These are phyloP conservation scores for Loris lydekkerianus DNA, from an alignment of 2,797 vertebrate species.

Conservation along the genomic window DNA sequence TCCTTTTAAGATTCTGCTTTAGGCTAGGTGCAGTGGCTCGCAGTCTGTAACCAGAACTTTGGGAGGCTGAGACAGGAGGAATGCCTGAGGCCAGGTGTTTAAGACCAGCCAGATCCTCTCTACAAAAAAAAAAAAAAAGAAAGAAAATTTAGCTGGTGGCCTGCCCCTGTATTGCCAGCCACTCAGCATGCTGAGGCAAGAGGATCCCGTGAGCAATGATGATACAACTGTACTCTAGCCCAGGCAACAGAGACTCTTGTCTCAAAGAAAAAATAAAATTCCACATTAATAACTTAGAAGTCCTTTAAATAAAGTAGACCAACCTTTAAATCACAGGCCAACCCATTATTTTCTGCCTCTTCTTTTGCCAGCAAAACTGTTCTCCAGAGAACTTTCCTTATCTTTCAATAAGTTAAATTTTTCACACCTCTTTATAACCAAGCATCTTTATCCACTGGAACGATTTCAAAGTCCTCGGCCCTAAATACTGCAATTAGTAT, in stretches of 20 bases:
- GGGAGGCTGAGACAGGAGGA: not conserved
- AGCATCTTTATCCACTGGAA: conserved; percentile 73
- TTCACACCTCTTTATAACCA: conserved; percentile 63
- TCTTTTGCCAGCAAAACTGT: conserved; percentile 71
- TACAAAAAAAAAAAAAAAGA: not conserved
- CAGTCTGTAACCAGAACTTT: not conserved
- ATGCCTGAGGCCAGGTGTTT: not conserved
- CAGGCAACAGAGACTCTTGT: not conserved
- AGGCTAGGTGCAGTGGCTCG: no score
- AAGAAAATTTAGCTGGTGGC: not conserved
- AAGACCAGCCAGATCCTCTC: not conserved
- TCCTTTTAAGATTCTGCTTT: conserved; percentile 31
- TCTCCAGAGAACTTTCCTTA: conserved; percentile 60
- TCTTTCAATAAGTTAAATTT: conserved; percentile 64
- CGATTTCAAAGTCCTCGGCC: conserved; percentile 71
- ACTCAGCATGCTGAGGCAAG: not conserved
- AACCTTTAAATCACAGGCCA: conserved; percentile 55
- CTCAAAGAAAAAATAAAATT: not conserved
- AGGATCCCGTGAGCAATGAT: not conserved
- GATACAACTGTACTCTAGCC: not conserved
- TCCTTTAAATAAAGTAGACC: conserved; percentile 58
- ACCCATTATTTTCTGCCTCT: conserved; percentile 70
- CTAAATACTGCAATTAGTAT: conserved; percentile 66
- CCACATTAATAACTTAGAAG: conserved; percentile 33
- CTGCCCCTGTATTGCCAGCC: not conserved